Conservation (phyloP, 2,113 vertebrate species). For the Chaetura pelagica region DNA sequence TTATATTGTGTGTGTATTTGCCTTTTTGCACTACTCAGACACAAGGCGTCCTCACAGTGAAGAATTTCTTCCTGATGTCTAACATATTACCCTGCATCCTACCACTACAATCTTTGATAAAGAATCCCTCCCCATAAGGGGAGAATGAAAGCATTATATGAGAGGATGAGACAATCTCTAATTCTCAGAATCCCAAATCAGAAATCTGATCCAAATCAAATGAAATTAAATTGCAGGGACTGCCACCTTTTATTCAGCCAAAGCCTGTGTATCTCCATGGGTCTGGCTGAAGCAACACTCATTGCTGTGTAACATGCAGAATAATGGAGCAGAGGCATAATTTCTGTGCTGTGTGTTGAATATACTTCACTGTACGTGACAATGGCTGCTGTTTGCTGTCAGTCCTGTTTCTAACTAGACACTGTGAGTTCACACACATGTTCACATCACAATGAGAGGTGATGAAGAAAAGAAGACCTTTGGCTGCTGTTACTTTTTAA, state of each 20-base stretch:
- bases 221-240: not conserved
- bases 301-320: not conserved
- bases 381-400: not conserved
- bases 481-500: not conserved
- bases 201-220: not conserved
- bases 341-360: not conserved
- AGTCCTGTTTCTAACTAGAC: not conserved
- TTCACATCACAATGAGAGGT: not conserved
- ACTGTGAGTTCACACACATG: constrained; percentile 5
- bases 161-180: not conserved
- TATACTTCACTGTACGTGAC: not conserved
- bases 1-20: not conserved
- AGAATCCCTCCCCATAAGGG: not conserved
- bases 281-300: not conserved
- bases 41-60: not conserved
- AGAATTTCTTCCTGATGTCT: not conserved
- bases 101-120: not conserved
- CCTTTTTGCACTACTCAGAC: not conserved
- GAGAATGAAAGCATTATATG: not conserved
- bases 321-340: not conserved
- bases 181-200: not conserved
- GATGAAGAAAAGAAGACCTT: not conserved
- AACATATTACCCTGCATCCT: not conserved
- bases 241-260: not conserved
- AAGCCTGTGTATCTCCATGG: not conserved